Conservation (phyloP, 2,797 vertebrate genomes). For the Menidia menidia region DNA sequence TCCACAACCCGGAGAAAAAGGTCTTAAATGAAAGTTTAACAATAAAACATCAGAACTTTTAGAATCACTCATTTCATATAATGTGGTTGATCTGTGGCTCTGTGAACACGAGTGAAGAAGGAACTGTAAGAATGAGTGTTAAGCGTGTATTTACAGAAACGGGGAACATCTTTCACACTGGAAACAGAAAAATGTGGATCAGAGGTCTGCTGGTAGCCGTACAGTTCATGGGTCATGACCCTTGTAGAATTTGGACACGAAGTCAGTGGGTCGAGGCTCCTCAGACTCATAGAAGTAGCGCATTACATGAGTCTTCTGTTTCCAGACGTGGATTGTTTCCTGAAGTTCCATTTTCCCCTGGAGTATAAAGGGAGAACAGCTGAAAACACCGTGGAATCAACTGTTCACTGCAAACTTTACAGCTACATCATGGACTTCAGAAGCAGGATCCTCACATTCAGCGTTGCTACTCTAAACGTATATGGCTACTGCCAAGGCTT, state of each 20-base stretch:
- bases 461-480: too few species aligned
- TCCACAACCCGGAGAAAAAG: too few species aligned
- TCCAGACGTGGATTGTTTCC: conserved; percentile 95
- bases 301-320: conserved; percentile 95
- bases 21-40: too few species aligned
- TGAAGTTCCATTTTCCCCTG: conserved; percentile 97
- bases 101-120: conserved; percentile 18
- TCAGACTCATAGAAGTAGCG: conserved; percentile 91
- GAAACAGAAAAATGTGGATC: conserved; percentile 42
- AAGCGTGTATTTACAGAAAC: conserved; percentile 83
- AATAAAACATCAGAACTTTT: too few species aligned
- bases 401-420: too few species aligned
- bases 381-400: neutral
- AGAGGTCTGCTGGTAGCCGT: conserved; percentile 21
- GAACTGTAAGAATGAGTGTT: conserved; percentile 28
- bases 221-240: conserved; percentile 89
- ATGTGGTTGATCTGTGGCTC: neutral
- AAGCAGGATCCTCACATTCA: neutral
- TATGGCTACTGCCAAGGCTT: neutral
- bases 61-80: too few species aligned
- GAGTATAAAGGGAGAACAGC: conserved; percentile 7
- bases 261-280: conserved; percentile 84
- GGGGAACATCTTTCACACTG: conserved; percentile 56
- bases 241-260: conserved; percentile 92
- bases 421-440: neutral